Percentiles rank a stretch among this genome's conserved stretches.
These are phyloP conservation scores for Tinamus major DNA, from an alignment of 2,797 vertebrate genomes.

Conservation along the genomic window DNA sequence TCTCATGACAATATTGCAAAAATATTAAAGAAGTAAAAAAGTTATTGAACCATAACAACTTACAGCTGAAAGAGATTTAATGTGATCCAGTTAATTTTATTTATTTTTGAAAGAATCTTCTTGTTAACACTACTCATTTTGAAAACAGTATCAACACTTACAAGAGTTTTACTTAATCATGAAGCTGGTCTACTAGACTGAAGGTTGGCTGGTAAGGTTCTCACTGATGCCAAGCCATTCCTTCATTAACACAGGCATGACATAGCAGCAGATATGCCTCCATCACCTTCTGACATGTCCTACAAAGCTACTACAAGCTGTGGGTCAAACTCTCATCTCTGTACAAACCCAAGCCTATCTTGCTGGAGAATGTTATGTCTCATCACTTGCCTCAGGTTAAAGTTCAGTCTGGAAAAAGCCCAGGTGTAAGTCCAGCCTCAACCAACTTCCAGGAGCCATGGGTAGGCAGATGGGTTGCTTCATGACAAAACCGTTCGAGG, in stretches of 20 bases:
- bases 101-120: background rate
- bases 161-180: background rate
- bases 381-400: accelerated
- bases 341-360: background rate
- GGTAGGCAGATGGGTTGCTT: background rate
- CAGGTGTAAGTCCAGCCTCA: background rate
- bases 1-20: background rate
- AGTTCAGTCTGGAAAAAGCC: background rate
- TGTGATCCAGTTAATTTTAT: background rate
- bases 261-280: background rate
- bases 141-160: background rate
- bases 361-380: background rate
- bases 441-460: background rate
- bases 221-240: background rate
- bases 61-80: background rate
- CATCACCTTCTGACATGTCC: background rate
- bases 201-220: background rate
- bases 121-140: background rate
- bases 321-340: background rate
- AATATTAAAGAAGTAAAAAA: background rate
- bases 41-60: background rate
- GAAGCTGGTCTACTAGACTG: background rate
- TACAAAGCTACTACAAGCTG: background rate
- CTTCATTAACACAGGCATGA: background rate
- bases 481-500: background rate